Evolutionary conservation across 2,797 vertebrate species (phyloP), one percentile per base, ranked within the genome.

Genomic region (Gephyroberyx darwinii): DNA sequence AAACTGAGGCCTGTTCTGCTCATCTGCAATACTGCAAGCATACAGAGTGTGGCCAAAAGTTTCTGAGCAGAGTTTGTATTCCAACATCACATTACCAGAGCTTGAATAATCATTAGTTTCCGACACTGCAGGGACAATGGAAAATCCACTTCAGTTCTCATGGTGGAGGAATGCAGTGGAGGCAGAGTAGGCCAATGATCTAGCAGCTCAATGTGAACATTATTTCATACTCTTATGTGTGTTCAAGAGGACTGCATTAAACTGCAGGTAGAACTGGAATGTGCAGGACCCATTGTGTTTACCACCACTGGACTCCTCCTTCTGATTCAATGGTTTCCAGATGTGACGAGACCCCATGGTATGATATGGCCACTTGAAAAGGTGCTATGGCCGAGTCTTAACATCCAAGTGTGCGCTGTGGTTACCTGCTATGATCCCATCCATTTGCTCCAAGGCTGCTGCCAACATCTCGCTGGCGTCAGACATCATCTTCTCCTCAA

Each of bases 391-490:
- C 69, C 55, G 59, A 48, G 47, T 76, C 54, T 74, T 67, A 41
- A 33, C 77, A 70, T 69, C 73, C 48, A 30, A 66, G 62, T 50
- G 74, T 41, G 66, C 19, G 61, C 7, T 61, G 63, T n/a, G 78
- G 77, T 86, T 92, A 98, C 97, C 97, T 96, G 96, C 97, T 84
- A 98, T 98, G 78, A 98, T 98, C 17, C 97, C 97, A 60, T 98
- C 97, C 98, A 99, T 99, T 93, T 99, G 97, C 92, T 99, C 98
- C 94, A 99, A 75, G 51, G 97, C 98, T 0, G 97, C 97, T 8
- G 97, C 98, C 88, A 99, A 92, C 98, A 99, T 99, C 63, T 99
- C 98, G 73, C 97, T 98, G 85, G 97, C 98, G 45, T 99, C 97
- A 31, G 94, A 95, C 96, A 98, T 99, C 96, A 97, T 98, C 77